These are phyloP conservation scores for Fissipunctia ypsillon DNA, from an alignment of 2,888 invertebrate species.

Conservation along the genomic window DNA sequence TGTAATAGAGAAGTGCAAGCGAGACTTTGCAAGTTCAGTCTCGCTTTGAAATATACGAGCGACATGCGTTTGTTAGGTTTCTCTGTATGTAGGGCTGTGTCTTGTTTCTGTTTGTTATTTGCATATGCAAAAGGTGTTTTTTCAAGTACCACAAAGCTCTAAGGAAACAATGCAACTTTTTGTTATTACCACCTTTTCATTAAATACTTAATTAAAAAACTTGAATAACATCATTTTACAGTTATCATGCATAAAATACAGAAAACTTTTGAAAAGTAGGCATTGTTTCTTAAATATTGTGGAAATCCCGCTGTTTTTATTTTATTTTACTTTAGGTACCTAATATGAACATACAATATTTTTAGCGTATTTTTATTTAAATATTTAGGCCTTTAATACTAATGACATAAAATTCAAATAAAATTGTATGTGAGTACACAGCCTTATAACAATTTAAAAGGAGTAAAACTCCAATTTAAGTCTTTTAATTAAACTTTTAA, in stretches of 20 bases:
- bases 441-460: neutral
- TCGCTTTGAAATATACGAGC: slow-evolving; percentile 45
- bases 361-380: neutral
- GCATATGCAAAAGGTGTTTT: neutral
- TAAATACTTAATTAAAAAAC: too few species aligned
- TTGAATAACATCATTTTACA: neutral
- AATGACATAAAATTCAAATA: neutral
- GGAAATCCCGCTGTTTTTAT: neutral
- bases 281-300: neutral
- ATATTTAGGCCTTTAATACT: neutral
- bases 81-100: neutral
- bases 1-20: slow-evolving; percentile 34
- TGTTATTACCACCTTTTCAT: neutral
- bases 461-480: neutral
- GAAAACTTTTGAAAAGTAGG: neutral
- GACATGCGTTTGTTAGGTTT: slow-evolving; percentile 26
- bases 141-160: neutral
- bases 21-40: slow-evolving; percentile 34
- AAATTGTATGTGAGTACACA: neutral
- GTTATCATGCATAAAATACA: neutral
- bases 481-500: slow-evolving; percentile 43
- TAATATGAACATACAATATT: neutral
- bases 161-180: neutral
- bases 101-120: neutral
- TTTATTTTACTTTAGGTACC: neutral